Evolutionary conservation across 2,888 invertebrate genomes (phyloP).

Genomic region (Ornithoptera priamus): DNA sequence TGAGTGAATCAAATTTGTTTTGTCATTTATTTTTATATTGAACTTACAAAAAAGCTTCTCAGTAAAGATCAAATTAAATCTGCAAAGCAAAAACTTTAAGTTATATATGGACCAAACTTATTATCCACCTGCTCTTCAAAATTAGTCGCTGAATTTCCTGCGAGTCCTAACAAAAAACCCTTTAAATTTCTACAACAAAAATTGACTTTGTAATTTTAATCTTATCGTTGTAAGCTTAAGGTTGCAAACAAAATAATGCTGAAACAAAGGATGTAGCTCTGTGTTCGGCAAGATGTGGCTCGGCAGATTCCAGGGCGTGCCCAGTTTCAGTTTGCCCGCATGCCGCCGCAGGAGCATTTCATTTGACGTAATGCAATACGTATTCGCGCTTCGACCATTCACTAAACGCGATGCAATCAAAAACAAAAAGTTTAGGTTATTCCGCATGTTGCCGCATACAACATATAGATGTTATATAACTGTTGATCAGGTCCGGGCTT

Average conservation of each 20-base stretch:
- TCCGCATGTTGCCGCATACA: constrained; percentile 17
- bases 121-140: constrained; percentile 61
- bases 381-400: constrained; percentile 45
- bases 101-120: constrained; percentile 42
- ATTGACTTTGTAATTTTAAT: constrained; percentile 38
- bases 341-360: constrained; percentile 56
- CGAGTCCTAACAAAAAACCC: constrained; percentile 56
- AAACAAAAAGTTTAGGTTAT: constrained; percentile 45
- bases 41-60: constrained; percentile 14
- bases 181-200: constrained; percentile 31
- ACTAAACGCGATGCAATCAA: constrained; percentile 44
- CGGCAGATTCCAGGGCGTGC: constrained; percentile 52
- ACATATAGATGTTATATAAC: constrained; percentile 26
- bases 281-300: constrained; percentile 49
- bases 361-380: constrained; percentile 41
- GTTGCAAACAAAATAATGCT: constrained; percentile 47
- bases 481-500: constrained; percentile 25
- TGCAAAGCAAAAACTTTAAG: constrained; percentile 36
- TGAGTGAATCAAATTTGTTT: constrained; percentile 2
- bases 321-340: constrained; percentile 53
- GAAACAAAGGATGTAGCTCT: constrained; percentile 45
- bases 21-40: constrained; percentile 11
- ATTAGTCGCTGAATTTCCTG: constrained; percentile 67
- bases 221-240: constrained; percentile 44
- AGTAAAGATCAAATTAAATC: neutral